Base-by-base conservation (phyloP, 2,888 invertebrate species). In the Rhimphoctona megacephalus region DNA sequence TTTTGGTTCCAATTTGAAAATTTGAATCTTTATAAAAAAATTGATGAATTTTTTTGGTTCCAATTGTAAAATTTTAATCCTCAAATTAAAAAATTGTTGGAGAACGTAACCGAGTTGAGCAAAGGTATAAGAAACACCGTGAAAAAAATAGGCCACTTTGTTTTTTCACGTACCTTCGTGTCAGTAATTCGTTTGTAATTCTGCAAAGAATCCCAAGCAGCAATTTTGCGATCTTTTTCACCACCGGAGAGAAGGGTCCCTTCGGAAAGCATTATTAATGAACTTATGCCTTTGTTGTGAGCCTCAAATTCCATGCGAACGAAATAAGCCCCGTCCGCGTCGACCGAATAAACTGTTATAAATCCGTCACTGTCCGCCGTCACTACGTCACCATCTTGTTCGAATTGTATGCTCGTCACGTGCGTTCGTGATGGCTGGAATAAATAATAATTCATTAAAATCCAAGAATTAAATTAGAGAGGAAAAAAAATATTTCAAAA, bases 361-460 rank as follows among this genome's bases (percentile, higher is more conserved):
- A 98, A 98, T 9, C 98, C 98, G 93, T 98, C 98, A 86, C 97
- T 97, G 92, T 99, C 98, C 0, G 98, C 98, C 0, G 98, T 98
- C 69, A 99, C 97, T 1, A 98, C 98, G 93, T 98, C 98, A 8
- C 98, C 98, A 92, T 98, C 98, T 94, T 97, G 97, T 91, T 98
- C 98, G 92, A 98, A 98, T 92, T 98, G 98, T 25, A 98, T 95
- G 85, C 98, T 97, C 5, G 98, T 98, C 2, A 98, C 97, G 92
- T 97, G 96, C 0, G 98, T 97, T 81, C 98, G 96, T 19, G 98
- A 97, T 0, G 98, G 98, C 96, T 98, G 93, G 88, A 95, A 94
- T 25, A 81, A 52, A 90, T 88, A 2, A 70, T 9, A 22, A 22
- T 52, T 11, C 17, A 52, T 49, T 30, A 9, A 52, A 72, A 30